phyloP scores from a whole-genome alignment of 2,113 vertebrate species.

The Enhydra lutris region DNA sequence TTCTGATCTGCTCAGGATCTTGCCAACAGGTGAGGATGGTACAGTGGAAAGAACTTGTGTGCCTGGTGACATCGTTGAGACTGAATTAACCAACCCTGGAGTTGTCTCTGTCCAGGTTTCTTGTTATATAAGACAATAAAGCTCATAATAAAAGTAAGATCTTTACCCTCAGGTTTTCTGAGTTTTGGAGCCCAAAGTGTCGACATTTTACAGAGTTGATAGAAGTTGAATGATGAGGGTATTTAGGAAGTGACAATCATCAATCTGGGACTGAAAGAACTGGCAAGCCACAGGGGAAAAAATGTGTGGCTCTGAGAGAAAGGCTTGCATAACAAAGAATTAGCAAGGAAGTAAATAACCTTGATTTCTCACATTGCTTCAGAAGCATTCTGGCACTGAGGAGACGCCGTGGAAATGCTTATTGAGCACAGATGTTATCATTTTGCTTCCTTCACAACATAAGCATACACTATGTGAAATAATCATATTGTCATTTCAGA shows the following conservation, averaged over 20 bases:
- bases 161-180: background rate
- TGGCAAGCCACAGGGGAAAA: background rate
- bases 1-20: background rate
- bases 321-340: conserved; percentile 21
- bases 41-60: fast-evolving
- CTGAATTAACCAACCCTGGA: background rate
- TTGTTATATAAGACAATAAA: background rate
- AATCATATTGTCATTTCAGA: conserved; percentile 6
- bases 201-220: background rate
- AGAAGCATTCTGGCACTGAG: conserved; percentile 29
- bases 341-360: conserved; percentile 49
- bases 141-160: background rate
- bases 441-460: conserved; percentile 29
- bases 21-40: background rate
- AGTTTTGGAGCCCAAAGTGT: background rate
- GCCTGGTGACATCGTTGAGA: background rate
- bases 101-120: background rate
- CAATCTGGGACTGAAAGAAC: background rate
- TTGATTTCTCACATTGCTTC: conserved; percentile 30
- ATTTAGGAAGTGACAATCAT: background rate
- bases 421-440: conserved; percentile 57
- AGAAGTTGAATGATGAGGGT: background rate
- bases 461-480: background rate
- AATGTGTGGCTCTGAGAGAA: background rate
- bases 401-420: conserved; percentile 39